Conservation (phyloP, 2,113 vertebrate genomes). For the Grammomys dolichurus region DNA sequence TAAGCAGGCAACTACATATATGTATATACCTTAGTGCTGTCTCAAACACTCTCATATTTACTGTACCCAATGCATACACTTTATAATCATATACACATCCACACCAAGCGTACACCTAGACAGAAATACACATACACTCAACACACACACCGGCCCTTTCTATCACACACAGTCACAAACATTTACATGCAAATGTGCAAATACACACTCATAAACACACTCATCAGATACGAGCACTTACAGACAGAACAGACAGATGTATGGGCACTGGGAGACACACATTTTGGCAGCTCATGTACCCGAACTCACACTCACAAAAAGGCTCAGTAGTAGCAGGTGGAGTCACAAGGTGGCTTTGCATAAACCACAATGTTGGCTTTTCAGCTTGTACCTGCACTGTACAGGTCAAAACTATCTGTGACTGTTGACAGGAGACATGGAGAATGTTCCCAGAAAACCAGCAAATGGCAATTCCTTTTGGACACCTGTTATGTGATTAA, state of each 20-base stretch:
- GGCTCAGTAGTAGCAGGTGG: neutral
- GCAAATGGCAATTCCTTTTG: neutral
- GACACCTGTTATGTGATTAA: neutral
- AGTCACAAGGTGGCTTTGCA: slow-evolving; percentile 29
- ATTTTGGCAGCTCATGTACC: neutral
- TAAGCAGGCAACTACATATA: neutral
- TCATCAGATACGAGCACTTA: neutral
- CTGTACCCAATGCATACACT: neutral
- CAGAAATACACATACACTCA: neutral
- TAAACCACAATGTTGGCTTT: neutral
- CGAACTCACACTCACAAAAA: neutral
- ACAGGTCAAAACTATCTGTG: neutral
- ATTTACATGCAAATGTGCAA: neutral
- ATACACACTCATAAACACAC: neutral
- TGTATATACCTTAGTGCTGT: neutral
- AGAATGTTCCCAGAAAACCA: neutral
- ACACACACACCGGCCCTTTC: neutral
- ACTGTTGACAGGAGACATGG: neutral
- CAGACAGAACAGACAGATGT: neutral
- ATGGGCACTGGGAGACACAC: neutral
- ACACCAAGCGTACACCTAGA: neutral
- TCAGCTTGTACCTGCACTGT: neutral
- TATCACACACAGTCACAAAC: neutral
- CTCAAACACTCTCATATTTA: neutral
- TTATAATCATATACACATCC: neutral